Base-by-base conservation (phyloP, 2,113 vertebrate species). In the Microtus ochrogaster region DNA sequence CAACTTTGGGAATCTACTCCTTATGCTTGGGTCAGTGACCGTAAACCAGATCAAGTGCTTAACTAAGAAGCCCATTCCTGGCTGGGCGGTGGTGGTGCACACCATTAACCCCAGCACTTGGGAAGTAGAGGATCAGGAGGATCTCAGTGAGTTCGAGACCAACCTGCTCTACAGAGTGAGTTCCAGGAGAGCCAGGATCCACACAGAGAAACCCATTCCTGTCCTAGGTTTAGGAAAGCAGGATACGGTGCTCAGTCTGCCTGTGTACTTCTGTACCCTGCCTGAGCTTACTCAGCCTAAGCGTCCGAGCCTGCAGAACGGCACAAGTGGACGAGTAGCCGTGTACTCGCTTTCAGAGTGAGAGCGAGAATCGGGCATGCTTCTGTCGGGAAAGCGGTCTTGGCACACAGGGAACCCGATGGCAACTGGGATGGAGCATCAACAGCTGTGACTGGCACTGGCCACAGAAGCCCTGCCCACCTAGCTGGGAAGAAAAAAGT, bases 381-480 rank as follows among this genome's bases (percentile, higher is more conserved):
- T 55, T 2, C 68, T 19, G 12, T 10, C 2, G 5, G 16, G 0
- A 28, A 78, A n/a, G 39, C 14, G 47, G 61, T 26, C 21, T 1
- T 4, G 55, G 61, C 10, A 14, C 36, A 44, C 19, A n/a, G 3
- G 84, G 79, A 65, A 82, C 39, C 39, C 33, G 30, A 33, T 0
- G 5, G 83, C 49, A 36, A 14, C 0, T 4, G 36, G 52, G 26
- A 41, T 30, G 72, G 22, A 68, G 65, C 17, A 22, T 36, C 41
- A 49, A 16, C 7, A 41, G 16, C 1, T 22, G 7, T 49, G 33
- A 8, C 2, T 5, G 52, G 30, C 5, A 36, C 24, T 17, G 26
- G 49, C 63, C 7, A 21, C 28, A 13, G 81, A 22, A 44, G 89
- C 24, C n/a, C 49, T n/a, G 5, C 68, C 39, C 36, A 41, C 30